Percentiles rank a stretch among this genome's conserved stretches.
These are phyloP conservation scores for Netelia virgata DNA, from an alignment of 2,888 invertebrate genomes.

Conservation along the genomic window DNA sequence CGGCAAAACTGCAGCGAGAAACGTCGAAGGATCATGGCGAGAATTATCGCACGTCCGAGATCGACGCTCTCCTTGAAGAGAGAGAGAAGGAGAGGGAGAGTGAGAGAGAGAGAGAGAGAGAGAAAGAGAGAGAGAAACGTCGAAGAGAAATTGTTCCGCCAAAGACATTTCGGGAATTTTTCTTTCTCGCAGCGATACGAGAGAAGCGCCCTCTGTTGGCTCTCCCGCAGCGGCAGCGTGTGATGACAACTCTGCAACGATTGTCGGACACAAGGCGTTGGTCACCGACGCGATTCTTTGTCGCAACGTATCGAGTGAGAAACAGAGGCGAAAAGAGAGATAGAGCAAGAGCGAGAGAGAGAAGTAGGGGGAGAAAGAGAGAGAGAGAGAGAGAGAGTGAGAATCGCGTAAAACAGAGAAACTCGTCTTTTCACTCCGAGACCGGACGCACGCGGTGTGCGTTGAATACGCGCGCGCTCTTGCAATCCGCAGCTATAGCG, in stretches of 20 bases:
- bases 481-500: neutral
- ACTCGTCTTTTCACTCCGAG: conserved; percentile 55
- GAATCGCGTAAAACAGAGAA: conserved; percentile 45
- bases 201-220: conserved; percentile 56
- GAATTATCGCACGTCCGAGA: conserved; percentile 69
- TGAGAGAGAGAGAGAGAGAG: conserved; percentile 63
- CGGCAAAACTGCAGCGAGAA: conserved; percentile 46
- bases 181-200: conserved; percentile 45
- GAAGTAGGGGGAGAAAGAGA: neutral
- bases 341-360: neutral
- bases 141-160: conserved; percentile 70
- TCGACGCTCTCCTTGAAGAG: conserved; percentile 63
- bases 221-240: conserved; percentile 31
- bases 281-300: conserved; percentile 60
- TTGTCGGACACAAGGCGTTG: conserved; percentile 57
- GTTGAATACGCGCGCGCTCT: conserved; percentile 19
- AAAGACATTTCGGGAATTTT: conserved; percentile 70
- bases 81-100: conserved; percentile 70
- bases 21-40: conserved; percentile 57
- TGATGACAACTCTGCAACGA: conserved; percentile 52
- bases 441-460: conserved; percentile 15
- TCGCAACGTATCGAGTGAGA: conserved; percentile 48
- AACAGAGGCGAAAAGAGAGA: conserved; percentile 7
- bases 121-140: conserved; percentile 66
- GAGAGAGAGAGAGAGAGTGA: conserved; percentile 4